Evolutionary conservation across 2,888 invertebrate species (phyloP).

Genomic region (Biston stratarius): DNA sequence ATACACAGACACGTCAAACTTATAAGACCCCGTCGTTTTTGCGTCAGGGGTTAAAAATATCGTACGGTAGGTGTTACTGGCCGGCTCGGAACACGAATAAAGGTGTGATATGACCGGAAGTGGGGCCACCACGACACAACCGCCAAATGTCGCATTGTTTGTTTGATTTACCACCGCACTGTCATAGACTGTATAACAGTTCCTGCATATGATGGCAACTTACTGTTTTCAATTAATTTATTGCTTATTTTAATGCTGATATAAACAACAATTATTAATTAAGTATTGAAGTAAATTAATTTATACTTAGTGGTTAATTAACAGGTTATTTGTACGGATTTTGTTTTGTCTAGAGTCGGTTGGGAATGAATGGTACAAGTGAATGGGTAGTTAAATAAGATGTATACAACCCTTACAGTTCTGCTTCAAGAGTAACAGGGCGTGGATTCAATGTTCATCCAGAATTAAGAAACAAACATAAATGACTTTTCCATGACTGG

Average conservation of each 20-base stretch:
- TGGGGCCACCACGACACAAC: conserved; percentile 2
- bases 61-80: conserved; percentile 3
- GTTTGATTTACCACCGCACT: conserved; percentile 26
- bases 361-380: no score
- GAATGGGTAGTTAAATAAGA: no score
- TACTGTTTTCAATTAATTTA: background rate
- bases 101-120: conserved; percentile 23
- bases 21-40: no score
- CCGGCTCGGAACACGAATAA: conserved; percentile 3
- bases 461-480: no score
- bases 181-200: background rate
- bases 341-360: no score
- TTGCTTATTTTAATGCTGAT: background rate
- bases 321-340: no score
- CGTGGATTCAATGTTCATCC: no score
- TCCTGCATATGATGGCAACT: background rate
- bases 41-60: conserved; percentile 1
- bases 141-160: conserved; percentile 13
- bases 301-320: no score
- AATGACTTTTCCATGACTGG: no score
- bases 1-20: no score
- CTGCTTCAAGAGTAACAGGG: no score
- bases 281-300: background rate
- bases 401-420: no score
- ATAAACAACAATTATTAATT: background rate